Percentiles rank a stretch among this genome's conserved stretches.
Evolutionary conservation across 2,797 vertebrate species (phyloP).

Genomic region (Takifugu rubripes): DNA sequence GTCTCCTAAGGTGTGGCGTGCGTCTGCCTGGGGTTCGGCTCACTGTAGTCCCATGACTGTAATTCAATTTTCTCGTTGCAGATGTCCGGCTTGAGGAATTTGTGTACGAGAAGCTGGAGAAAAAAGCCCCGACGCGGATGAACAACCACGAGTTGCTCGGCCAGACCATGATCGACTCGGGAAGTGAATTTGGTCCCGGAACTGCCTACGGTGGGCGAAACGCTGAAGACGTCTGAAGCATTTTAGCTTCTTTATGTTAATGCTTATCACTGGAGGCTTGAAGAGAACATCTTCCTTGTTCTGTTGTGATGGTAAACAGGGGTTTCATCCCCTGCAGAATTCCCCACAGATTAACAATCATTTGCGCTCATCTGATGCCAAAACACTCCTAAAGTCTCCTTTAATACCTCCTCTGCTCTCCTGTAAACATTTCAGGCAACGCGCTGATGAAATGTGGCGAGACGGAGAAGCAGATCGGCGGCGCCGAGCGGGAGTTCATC

Average conservation of each 20-base stretch:
- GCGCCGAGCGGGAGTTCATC: conserved; percentile 93
- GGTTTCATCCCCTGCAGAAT: neutral
- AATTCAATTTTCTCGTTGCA: conserved; percentile 72
- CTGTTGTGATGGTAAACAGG: too few species aligned
- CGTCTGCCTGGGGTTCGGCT: conserved; percentile 6
- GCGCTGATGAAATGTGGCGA: conserved; percentile 96
- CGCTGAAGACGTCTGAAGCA: neutral
- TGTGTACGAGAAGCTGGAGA: conserved; percentile 97
- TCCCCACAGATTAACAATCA: too few species aligned
- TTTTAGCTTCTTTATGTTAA: neutral
- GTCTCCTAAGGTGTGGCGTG: too few species aligned
- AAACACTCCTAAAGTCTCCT: too few species aligned
- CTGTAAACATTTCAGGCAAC: conserved; percentile 79
- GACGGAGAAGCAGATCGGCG: conserved; percentile 93
- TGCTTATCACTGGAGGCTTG: too few species aligned
- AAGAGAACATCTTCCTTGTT: too few species aligned
- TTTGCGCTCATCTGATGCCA: too few species aligned
- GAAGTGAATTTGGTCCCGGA: conserved; percentile 92
- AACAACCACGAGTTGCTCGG: conserved; percentile 95
- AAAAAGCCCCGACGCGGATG: conserved; percentile 90
- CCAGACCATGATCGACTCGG: conserved; percentile 93
- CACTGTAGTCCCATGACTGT: conserved; percentile 63
- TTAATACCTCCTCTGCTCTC: conserved; percentile 16
- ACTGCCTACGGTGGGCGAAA: conserved; percentile 89
- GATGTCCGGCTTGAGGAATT: conserved; percentile 98